phyloP scores from a whole-genome alignment of 2,797 vertebrate species.

The Anabacerthia variegaticeps region DNA sequence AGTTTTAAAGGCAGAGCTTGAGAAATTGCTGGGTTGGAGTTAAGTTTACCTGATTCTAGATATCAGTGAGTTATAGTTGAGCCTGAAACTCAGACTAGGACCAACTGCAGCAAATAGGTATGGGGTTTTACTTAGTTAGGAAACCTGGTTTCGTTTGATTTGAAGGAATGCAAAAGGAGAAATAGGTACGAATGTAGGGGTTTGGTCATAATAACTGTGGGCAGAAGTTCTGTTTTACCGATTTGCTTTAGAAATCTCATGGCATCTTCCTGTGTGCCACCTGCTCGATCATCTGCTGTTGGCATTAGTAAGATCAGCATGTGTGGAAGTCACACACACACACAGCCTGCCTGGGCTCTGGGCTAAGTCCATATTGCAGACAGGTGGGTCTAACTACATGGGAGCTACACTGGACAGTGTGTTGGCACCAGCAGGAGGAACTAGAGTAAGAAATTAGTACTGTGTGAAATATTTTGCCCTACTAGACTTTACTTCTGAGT shows the following conservation, averaged over 20 bases:
- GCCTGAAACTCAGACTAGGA: background rate
- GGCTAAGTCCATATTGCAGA: background rate
- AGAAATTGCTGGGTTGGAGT: background rate
- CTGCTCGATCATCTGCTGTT: constrained; percentile 8
- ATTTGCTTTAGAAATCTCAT: background rate
- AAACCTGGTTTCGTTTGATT: background rate
- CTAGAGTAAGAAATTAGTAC: background rate
- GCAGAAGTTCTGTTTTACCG: background rate
- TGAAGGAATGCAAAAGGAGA: background rate
- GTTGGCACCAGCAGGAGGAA: background rate
- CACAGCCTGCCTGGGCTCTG: background rate
- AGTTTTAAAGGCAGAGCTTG: background rate
- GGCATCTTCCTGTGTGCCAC: background rate
- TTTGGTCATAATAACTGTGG: background rate
- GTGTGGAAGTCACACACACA: background rate
- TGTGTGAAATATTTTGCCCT: background rate
- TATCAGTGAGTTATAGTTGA: background rate
- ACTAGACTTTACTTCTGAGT: constrained; percentile 19
- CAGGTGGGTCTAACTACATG: background rate
- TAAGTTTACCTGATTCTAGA: background rate
- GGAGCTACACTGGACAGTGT: background rate
- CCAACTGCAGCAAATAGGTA: background rate
- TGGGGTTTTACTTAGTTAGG: background rate
- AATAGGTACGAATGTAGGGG: background rate
- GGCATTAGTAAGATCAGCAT: background rate